A percentile compares a stretch with the other conserved stretches of the same genome.
phyloP scores from a whole-genome alignment of 2,888 invertebrate species.

The Hirudinaria manillensis region DNA sequence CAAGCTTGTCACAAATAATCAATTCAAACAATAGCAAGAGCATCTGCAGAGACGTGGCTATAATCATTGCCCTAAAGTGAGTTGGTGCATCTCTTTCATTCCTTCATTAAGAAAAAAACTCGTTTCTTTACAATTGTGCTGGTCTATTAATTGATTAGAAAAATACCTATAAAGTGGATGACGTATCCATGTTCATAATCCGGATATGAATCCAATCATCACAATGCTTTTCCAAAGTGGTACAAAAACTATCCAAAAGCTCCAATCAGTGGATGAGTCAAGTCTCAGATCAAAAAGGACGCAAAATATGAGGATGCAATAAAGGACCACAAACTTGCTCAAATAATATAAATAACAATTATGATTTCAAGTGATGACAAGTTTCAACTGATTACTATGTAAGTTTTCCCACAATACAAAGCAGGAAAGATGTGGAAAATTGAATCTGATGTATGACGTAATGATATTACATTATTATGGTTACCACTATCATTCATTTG shows the following conservation, averaged over 20 bases:
- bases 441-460: no score
- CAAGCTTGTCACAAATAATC: slow-evolving; percentile 87
- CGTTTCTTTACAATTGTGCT: not conserved
- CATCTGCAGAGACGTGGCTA: slow-evolving; percentile 85
- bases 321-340: slow-evolving; percentile 95
- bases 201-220: slow-evolving; percentile 79
- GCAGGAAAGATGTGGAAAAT: no score
- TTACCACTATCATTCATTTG: no score
- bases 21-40: slow-evolving; percentile 92
- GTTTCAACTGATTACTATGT: no score
- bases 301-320: slow-evolving; percentile 83
- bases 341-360: slow-evolving; percentile 50
- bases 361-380: not conserved
- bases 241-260: slow-evolving; percentile 89
- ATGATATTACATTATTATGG: no score
- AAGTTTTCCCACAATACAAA: no score
- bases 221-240: slow-evolving; percentile 91
- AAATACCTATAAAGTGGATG: slow-evolving; percentile 84
- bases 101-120: slow-evolving; percentile 56
- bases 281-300: slow-evolving; percentile 80
- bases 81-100: slow-evolving; percentile 90
- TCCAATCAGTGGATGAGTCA: slow-evolving; percentile 80
- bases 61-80: slow-evolving; percentile 96
- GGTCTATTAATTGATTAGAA: not conserved
- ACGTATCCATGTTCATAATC: slow-evolving; percentile 90